These are phyloP conservation scores for Trichonephila clavipes DNA, from an alignment of 1,140 invertebrate genomes.

Conservation along the genomic window DNA sequence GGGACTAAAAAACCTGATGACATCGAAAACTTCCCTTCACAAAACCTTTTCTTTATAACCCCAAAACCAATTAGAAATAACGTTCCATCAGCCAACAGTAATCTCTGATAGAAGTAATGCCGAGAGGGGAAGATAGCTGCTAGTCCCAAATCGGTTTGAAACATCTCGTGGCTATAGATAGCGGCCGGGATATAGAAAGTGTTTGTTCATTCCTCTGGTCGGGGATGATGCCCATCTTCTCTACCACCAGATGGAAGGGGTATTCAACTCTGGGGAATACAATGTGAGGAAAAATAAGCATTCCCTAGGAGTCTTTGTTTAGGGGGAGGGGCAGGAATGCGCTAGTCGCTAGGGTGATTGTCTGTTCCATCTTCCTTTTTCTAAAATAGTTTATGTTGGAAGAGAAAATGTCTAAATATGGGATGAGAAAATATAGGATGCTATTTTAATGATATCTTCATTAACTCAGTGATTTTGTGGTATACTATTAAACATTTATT, in stretches of 20 bases:
- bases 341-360: not conserved
- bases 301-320: not conserved
- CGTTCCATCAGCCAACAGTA: not conserved
- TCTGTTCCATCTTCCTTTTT: not conserved
- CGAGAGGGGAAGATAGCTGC: not conserved
- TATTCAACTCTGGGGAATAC: not conserved
- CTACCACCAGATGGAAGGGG: not conserved
- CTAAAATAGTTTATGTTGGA: not conserved
- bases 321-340: not conserved
- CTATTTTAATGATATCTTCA: too few species aligned
- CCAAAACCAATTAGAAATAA: not conserved
- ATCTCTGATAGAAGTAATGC: not conserved
- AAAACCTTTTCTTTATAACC: too few species aligned
- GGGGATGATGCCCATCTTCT: not conserved
- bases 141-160: not conserved
- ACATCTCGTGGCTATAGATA: slow-evolving; percentile 9
- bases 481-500: too few species aligned
- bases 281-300: not conserved
- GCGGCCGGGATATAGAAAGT: not conserved
- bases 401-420: not conserved
- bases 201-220: not conserved
- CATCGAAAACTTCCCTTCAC: too few species aligned
- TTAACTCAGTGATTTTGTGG: too few species aligned
- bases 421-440: too few species aligned
- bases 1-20: too few species aligned